phyloP scores from a whole-genome alignment of 2,797 vertebrate genomes.

The Melanotaenia maccullochi region DNA sequence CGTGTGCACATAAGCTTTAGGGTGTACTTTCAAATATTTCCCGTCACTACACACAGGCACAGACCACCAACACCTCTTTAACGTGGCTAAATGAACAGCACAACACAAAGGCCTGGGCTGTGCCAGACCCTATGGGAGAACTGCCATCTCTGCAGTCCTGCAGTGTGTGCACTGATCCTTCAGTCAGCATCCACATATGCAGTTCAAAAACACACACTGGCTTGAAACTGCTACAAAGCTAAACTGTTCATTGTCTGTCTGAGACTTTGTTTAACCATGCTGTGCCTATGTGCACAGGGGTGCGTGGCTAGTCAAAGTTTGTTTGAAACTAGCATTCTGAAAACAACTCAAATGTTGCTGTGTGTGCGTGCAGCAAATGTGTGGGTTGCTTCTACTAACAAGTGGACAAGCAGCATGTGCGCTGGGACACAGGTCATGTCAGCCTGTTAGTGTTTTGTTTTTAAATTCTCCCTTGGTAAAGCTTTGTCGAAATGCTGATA shows the following conservation, averaged over 20 bases:
- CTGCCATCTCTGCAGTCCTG: slow-evolving; percentile 73
- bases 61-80: slow-evolving; percentile 53
- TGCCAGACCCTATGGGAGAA: slow-evolving; percentile 71
- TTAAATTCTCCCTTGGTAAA: slow-evolving; percentile 59
- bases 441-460: slow-evolving; percentile 55
- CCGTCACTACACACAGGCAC: slow-evolving; percentile 39
- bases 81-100: slow-evolving; percentile 58
- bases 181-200: slow-evolving; percentile 73
- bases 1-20: slow-evolving; percentile 46
- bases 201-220: slow-evolving; percentile 68
- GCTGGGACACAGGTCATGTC: slow-evolving; percentile 69
- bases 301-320: slow-evolving; percentile 46
- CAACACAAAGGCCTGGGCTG: slow-evolving; percentile 61
- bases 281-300: slow-evolving; percentile 17
- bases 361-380: slow-evolving; percentile 15
- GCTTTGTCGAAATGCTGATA: slow-evolving; percentile 69
- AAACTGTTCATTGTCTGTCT: slow-evolving; percentile 64
- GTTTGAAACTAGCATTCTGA: slow-evolving; percentile 59
- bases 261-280: slow-evolving; percentile 64
- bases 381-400: slow-evolving; percentile 41
- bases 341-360: slow-evolving; percentile 38
- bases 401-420: slow-evolving; percentile 57
- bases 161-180: slow-evolving; percentile 72
- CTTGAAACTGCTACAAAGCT: slow-evolving; percentile 75
- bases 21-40: slow-evolving; percentile 64